Evolutionary conservation across 2,113 vertebrate genomes (phyloP).

Genomic region (Tylochromis polylepis): DNA sequence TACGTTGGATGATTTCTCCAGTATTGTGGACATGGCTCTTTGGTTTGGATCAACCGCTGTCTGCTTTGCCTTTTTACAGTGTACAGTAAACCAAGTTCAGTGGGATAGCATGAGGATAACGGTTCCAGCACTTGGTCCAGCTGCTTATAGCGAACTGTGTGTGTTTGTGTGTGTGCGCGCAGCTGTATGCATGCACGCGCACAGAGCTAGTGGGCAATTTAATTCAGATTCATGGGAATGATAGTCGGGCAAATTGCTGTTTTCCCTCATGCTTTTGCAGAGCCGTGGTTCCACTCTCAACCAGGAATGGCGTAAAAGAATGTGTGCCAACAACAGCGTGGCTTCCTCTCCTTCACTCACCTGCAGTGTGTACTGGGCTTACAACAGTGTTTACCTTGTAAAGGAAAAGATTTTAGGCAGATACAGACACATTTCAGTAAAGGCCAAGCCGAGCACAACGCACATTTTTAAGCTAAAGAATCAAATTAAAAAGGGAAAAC

Average conservation of each 20-base stretch:
- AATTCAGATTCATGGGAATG: not conserved
- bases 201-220: not conserved
- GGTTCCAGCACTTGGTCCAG: not conserved
- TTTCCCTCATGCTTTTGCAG: not conserved
- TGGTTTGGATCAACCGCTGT: not conserved
- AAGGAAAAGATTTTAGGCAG: not conserved
- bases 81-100: not conserved
- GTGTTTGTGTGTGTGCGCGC: not conserved
- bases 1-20: not conserved
- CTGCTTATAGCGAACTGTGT: not conserved
- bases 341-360: not conserved
- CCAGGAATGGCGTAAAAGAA: not conserved
- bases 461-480: not conserved
- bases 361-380: not conserved
- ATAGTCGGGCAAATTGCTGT: slow-evolving; percentile 5
- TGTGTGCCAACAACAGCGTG: not conserved
- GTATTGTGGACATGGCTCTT: not conserved
- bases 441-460: not conserved
- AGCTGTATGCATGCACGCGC: not conserved
- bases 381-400: not conserved
- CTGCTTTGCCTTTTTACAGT: not conserved
- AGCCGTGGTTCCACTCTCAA: not conserved
- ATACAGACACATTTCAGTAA: not conserved
- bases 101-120: not conserved
- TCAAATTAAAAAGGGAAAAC: not conserved